Evolutionary conservation across 2,888 invertebrate species (phyloP).

Genomic region (Leptopilina myrica): DNA sequence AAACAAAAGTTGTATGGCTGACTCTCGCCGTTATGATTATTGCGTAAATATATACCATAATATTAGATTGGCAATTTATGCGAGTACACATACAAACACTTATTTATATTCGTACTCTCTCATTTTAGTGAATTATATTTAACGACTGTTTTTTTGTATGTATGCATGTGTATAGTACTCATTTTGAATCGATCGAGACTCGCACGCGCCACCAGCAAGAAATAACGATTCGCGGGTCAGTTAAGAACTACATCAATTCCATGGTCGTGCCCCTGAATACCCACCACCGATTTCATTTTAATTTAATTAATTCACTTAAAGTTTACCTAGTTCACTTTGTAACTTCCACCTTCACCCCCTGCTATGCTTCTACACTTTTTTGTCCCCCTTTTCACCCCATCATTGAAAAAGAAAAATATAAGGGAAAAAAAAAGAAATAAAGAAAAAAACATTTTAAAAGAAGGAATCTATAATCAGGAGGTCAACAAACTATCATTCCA

Average conservation of each 20-base stretch:
- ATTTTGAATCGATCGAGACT: conserved; percentile 30
- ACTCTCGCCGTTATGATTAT: not conserved
- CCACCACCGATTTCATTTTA: conserved; percentile 21
- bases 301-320: conserved; percentile 8
- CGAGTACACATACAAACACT: not conserved
- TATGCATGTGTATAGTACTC: not conserved
- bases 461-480: too few species aligned
- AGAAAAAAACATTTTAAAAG: too few species aligned
- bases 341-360: too few species aligned
- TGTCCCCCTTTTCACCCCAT: too few species aligned
- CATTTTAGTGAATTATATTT: conserved; percentile 5
- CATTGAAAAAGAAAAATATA: too few species aligned
- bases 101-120: conserved; percentile 14
- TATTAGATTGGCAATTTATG: not conserved
- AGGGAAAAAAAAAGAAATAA: too few species aligned
- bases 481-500: too few species aligned
- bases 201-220: conserved; percentile 35
- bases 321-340: too few species aligned
- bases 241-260: conserved; percentile 40
- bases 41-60: too few species aligned
- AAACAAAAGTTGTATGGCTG: not conserved
- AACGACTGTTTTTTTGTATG: not conserved
- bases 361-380: too few species aligned
- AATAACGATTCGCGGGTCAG: conserved; percentile 33
- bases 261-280: conserved; percentile 37